Base-by-base conservation (phyloP, 2,888 invertebrate species). In the Synergus itoensis region DNA sequence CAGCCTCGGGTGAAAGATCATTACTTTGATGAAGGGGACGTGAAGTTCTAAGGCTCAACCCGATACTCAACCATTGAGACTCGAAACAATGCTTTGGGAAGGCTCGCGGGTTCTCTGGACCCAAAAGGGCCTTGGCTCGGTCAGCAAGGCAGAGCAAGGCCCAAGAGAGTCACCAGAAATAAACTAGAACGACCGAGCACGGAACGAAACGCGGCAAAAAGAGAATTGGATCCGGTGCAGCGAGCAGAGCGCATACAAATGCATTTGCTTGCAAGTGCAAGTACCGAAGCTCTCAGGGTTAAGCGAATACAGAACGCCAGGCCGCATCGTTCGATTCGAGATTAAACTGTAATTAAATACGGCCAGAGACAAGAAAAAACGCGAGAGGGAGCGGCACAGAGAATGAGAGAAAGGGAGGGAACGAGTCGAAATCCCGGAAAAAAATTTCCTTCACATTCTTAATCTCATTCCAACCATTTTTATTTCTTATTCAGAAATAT, bases 181-280 rank as follows among this genome's bases (percentile, higher is more conserved):
- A 67, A 67, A 67, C 67, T 67, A 67, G 67, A 67, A 67, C 67
- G 67, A 67, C 67, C 67, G 21, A 73, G 69, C 69, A 73, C 69
- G 48, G 48, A 53, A 73, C 69, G 69, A 73, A 73, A 82, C 78
- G 82, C 77, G 80, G 75, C 79, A 81, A 80, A 82, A 82, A 82
- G 79, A 80, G 79, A 80, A 82, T 80, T 77, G 82, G 78, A 75
- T 81, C 76, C 77, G 79, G 76, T 76, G 81, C 77, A 79, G 78
- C 21, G 60, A 60, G 60, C 60, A 60, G 60, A 60, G 60, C 60
- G 60, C 60, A 60, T 60, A 60, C 60, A 60, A 60, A 60, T 60
- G 60, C 60, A 60, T 60, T 60, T 60, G 60, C 60, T 60, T 60
- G 45, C 48, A 73, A 73, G 69, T 73, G 53, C 69, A 73, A 73